phyloP scores from a whole-genome alignment of 2,113 vertebrate genomes.

The Proterorhinus semilunaris region DNA sequence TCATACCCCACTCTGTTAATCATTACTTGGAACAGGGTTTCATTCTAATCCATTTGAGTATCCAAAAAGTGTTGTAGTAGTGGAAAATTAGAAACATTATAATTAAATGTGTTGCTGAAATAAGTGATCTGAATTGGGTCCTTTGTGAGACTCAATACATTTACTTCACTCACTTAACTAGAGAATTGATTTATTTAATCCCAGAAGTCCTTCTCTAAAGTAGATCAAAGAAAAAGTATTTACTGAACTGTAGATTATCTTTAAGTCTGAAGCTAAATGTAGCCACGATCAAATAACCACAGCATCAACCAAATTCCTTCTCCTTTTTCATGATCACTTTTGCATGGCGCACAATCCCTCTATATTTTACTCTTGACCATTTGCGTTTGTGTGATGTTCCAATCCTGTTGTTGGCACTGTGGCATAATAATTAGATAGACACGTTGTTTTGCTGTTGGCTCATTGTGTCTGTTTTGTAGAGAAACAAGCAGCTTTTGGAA shows the following conservation, averaged over 20 bases:
- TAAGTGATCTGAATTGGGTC: too few relatives aligned
- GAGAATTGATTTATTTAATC: background rate
- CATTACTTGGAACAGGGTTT: too few relatives aligned
- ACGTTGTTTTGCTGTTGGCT: conserved; percentile 4
- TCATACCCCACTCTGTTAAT: too few relatives aligned
- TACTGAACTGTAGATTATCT: background rate
- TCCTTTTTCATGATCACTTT: background rate
- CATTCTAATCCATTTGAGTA: too few relatives aligned
- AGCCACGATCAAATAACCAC: background rate
- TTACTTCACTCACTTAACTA: background rate
- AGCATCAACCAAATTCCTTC: background rate
- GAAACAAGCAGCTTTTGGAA: conserved; percentile 1
- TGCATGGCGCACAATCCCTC: background rate
- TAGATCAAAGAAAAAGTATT: background rate
- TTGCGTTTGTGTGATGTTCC: conserved; percentile 3
- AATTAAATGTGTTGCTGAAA: too few relatives aligned
- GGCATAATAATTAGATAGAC: conserved; percentile 5
- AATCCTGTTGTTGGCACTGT: background rate
- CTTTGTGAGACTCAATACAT: too few relatives aligned
- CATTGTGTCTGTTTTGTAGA: background rate
- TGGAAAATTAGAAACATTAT: too few relatives aligned
- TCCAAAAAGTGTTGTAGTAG: too few relatives aligned
- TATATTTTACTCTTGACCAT: background rate
- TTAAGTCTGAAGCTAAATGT: background rate
- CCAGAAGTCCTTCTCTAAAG: too few relatives aligned